phyloP scores from a whole-genome alignment of 2,113 vertebrate genomes.

The Odontophorus gujanensis region DNA sequence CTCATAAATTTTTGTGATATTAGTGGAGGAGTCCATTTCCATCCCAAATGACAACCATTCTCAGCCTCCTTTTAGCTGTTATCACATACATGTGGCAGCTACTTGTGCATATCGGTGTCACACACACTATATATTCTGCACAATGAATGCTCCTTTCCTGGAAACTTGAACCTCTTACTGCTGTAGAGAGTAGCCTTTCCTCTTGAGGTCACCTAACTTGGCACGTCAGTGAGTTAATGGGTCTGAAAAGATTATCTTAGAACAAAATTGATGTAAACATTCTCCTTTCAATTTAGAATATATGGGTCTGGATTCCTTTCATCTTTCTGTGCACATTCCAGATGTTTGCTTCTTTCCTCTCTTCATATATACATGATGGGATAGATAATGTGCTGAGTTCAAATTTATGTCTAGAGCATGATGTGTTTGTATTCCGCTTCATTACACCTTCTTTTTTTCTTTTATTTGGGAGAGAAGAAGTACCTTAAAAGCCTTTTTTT shows the following conservation, averaged over 20 bases:
- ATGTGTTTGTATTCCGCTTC: conserved; percentile 46
- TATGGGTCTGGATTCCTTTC: conserved; percentile 48
- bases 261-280: conserved; percentile 64
- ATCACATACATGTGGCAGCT: neutral
- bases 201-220: conserved; percentile 53
- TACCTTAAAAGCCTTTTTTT: conserved; percentile 48
- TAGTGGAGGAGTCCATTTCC: conserved; percentile 23
- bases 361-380: conserved; percentile 13
- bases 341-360: conserved; percentile 59
- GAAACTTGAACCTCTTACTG: conserved; percentile 25
- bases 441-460: conserved; percentile 22
- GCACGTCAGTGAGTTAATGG: conserved; percentile 69
- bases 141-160: neutral
- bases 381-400: conserved; percentile 32
- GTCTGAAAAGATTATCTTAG: conserved; percentile 57
- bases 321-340: conserved; percentile 58
- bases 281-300: conserved; percentile 29
- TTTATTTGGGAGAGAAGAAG: conserved; percentile 25
- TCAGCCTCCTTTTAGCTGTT: conserved; percentile 8
- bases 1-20: conserved; percentile 61
- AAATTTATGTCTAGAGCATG: conserved; percentile 38
- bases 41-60: neutral
- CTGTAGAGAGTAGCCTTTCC: conserved; percentile 42
- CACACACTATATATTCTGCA: neutral
- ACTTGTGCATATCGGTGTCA: neutral